Base-by-base conservation (phyloP, 2,888 invertebrate genomes). In the Brachynemurus nebulosus region DNA sequence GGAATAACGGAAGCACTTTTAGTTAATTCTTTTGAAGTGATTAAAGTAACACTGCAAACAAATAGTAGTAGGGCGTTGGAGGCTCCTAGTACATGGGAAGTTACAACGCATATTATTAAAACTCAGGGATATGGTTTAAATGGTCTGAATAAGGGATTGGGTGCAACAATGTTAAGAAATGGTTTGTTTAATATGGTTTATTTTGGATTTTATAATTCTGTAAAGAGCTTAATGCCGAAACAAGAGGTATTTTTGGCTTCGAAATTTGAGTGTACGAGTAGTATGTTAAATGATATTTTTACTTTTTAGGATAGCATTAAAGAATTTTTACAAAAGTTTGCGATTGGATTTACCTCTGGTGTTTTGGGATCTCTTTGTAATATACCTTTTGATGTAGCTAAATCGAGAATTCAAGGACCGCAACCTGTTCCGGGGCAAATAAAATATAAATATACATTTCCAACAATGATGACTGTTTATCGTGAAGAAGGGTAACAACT, bases 361-460 rank as follows among this genome's bases (percentile, higher is more conserved):
- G 83, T 85, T 0, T 62, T 92, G 25, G 92, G 84, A 7, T 92
- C 91, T 4, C 77, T 82, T 52, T 68, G 84, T 38, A 95, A 95
- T 64, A 93, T 93, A 66, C 95, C 95, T 5, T 93, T 93, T 63
- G 95, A 95, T 61, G 95, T 95, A 20, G 95, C 90, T 18, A 95
- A 95, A 65, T 91, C 90, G 53, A 74, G 95, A 43, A 95, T 95
- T 53, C 95, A 95, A 64, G 93, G 91, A 0, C 90, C 92, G 1
- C 90, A 91, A 61, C 86, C 86, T 1, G 65, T 70, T 2, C 65
- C 74, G 0, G 81, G 80, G 1, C 55, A 74, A 48, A 73, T 86
- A 39, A 88, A 89, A 58, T 95, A 95, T 59, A 72, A 69, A 25
- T 75, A 80, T 17, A 90, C 90, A 1, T 65, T 85, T 38, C 73